Percentiles rank a stretch among this genome's conserved stretches.
These are phyloP conservation scores for Pelobates fuscus DNA, from an alignment of 2,113 vertebrate genomes.

Conservation along the genomic window DNA sequence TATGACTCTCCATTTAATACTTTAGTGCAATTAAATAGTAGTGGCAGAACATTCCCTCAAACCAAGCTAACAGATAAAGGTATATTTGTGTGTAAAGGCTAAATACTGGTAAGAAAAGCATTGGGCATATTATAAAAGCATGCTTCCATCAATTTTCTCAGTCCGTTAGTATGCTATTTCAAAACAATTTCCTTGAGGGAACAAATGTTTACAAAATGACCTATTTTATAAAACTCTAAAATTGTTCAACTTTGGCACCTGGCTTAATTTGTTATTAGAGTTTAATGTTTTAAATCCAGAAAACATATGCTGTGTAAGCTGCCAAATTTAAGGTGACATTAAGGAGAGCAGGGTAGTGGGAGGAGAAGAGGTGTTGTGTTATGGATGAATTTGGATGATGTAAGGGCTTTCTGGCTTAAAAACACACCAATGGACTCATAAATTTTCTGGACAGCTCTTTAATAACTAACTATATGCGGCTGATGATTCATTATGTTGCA, in stretches of 20 bases:
- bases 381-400: conserved; percentile 26
- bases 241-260: conserved; percentile 7
- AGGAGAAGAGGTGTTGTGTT: no score
- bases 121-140: no score
- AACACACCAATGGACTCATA: conserved; percentile 34
- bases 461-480: conserved; percentile 21
- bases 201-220: not conserved
- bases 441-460: conserved; percentile 39
- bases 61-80: no score
- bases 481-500: conserved; percentile 37
- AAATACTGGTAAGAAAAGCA: no score
- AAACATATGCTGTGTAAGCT: conserved; percentile 19
- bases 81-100: no score
- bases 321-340: conserved; percentile 34
- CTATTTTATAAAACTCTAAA: not conserved
- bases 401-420: conserved; percentile 35
- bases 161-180: no score
- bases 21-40: no score
- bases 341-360: conserved; percentile 10
- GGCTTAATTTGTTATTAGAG: conserved; percentile 19
- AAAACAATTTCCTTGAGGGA: not conserved
- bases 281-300: conserved; percentile 29
- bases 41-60: no score
- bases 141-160: no score
- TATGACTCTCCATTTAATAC: no score